Evolutionary conservation across 1,140 invertebrate genomes (phyloP).

Genomic region (Apis florea): DNA sequence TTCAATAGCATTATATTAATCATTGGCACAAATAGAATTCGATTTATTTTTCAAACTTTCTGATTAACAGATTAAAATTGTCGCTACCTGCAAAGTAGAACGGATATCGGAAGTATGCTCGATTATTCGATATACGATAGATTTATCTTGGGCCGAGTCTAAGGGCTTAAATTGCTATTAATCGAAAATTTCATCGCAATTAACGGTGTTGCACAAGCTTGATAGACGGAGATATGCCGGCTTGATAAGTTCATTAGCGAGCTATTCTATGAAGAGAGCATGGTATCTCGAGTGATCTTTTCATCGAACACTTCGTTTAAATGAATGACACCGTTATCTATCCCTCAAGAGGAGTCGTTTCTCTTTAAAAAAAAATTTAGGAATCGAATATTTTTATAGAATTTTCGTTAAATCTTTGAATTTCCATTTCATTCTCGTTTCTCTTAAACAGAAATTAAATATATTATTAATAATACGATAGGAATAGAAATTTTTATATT

Average conservation of each 20-base stretch:
- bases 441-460: too few relatives aligned
- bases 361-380: background rate
- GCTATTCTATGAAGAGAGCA: conserved; percentile 27
- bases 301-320: conserved; percentile 64
- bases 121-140: background rate
- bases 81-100: too few relatives aligned
- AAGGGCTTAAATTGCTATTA: background rate
- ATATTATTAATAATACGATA: too few relatives aligned
- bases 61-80: too few relatives aligned
- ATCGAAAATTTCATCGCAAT: conserved; percentile 4
- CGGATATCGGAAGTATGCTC: background rate
- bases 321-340: conserved; percentile 38
- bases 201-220: background rate
- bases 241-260: conserved; percentile 46
- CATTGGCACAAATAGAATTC: background rate
- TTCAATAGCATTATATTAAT: background rate
- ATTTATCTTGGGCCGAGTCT: background rate
- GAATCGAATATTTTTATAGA: background rate
- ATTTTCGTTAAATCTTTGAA: too few relatives aligned
- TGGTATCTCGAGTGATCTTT: conserved; percentile 54
- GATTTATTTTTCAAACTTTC: background rate
- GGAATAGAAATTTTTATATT: too few relatives aligned
- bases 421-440: too few relatives aligned
- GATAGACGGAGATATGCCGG: background rate
- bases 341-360: background rate